phyloP scores from a whole-genome alignment of 2,888 invertebrate genomes.

The Pachliopta kotzebuea region DNA sequence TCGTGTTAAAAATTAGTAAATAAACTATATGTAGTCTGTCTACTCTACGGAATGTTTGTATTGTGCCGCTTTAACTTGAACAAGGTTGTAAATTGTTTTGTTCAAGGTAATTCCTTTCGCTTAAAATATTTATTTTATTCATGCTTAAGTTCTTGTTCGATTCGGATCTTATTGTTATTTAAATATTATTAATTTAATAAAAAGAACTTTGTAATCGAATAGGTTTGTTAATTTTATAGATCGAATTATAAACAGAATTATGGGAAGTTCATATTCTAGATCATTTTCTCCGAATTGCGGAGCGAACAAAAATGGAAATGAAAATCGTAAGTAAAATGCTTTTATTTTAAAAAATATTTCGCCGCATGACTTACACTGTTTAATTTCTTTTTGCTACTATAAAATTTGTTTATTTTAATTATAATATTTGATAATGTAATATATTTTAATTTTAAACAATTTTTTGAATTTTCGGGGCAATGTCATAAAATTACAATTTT shows the following conservation, averaged over 20 bases:
- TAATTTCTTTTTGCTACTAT: not conserved
- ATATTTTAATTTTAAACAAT: not conserved
- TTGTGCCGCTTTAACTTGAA: slow-evolving; percentile 46
- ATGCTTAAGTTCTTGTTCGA: not conserved
- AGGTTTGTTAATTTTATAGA: slow-evolving; percentile 17
- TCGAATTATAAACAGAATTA: slow-evolving; percentile 41
- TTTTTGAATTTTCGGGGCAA: not conserved
- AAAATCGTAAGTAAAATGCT: slow-evolving; percentile 53
- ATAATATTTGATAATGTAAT: not conserved
- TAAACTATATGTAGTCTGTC: slow-evolving; percentile 14
- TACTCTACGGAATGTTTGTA: slow-evolving; percentile 35
- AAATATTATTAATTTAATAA: not conserved
- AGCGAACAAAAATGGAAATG: slow-evolving; percentile 41
- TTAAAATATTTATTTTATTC: not conserved
- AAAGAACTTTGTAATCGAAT: slow-evolving; percentile 5
- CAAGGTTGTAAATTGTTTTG: slow-evolving; percentile 51
- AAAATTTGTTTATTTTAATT: not conserved
- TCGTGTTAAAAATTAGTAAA: not conserved
- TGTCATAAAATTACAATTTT: no score
- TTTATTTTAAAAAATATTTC: not conserved
- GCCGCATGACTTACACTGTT: not conserved
- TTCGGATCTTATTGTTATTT: not conserved
- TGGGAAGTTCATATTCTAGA: slow-evolving; percentile 72
- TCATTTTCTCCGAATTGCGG: slow-evolving; percentile 67
- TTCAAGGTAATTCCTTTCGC: slow-evolving; percentile 63